Percentiles rank a stretch among this genome's conserved stretches.
These are phyloP conservation scores for Pissodes strobi DNA, from an alignment of 1,140 invertebrate genomes.

Conservation along the genomic window DNA sequence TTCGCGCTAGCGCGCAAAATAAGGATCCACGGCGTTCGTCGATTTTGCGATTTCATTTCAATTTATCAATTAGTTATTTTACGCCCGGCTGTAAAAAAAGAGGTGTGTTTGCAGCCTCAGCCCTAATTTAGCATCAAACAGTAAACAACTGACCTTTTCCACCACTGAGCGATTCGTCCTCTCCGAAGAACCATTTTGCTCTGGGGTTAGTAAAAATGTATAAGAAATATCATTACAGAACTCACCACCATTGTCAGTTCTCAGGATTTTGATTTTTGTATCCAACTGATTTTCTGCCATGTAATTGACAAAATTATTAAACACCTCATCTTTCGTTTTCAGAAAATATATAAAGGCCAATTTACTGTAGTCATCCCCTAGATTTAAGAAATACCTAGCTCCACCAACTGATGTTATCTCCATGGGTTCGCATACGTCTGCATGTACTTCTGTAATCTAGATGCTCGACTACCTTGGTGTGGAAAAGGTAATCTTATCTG, in stretches of 20 bases:
- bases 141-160: conserved; percentile 49
- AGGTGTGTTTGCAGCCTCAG: conserved; percentile 54
- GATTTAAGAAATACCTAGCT: no score
- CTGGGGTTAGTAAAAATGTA: conserved; percentile 36
- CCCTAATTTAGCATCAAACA: conserved; percentile 50
- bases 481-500: conserved; percentile 37
- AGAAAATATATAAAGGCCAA: conserved; percentile 28
- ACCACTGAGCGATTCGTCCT: no score
- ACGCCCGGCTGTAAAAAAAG: no score
- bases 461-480: conserved; percentile 19
- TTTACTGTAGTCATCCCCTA: no score
- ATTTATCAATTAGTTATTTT: no score
- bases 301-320: no score
- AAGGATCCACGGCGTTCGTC: no score
- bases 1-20: no score
- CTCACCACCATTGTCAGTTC: no score
- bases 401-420: conserved; percentile 42
- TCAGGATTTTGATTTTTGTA: no score
- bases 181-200: conserved; percentile 23
- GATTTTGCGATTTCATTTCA: no score
- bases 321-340: no score
- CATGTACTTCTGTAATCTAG: conserved; percentile 46
- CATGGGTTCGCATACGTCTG: conserved; percentile 47
- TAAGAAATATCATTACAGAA: conserved; percentile 42
- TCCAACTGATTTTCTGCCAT: conserved; percentile 36